Base-by-base conservation (phyloP, 2,888 invertebrate genomes). In the Exocentrus adspersus region DNA sequence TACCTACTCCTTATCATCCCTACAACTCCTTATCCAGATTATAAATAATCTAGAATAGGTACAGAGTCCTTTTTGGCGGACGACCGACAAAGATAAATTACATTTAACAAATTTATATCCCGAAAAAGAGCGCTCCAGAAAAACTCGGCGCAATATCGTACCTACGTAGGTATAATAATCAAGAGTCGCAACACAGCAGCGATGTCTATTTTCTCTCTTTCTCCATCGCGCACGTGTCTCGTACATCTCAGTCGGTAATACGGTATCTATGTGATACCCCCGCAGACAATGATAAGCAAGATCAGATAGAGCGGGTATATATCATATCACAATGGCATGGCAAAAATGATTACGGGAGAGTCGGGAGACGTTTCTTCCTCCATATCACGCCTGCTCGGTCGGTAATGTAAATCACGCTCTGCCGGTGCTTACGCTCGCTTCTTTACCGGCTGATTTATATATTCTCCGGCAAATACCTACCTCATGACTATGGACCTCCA, bases 291-390 rank as follows among this genome's bases (percentile, higher is more conserved):
- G 77, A 77, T 77, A 77, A 76, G 75, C 70, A 56, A 66, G 63
- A 77, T 77, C 77, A 76, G 77, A 77, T 77, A 76, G 64, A 64
- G 67, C 69, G 64, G 72, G 73, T 73, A 79, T 81, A 81, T 80
- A 81, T 81, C 81, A 81, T 78, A 80, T 79, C 80, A 81, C 81
- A 81, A 81, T 80, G 79, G 80, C 80, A 78, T 78, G 77, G 79
- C 81, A 80, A 81, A 82, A 82, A 81, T 82, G 82, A 82, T 82
- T 82, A 82, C 80, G 46, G 17, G 57, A 57, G 57, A 57, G 81
- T 81, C 80, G 46, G 17, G 57, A 57, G 57, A 57, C 57, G 81
- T 81, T 82, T 81, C 81, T 82, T 81, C 81, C 81, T 80, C n/a
- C n/a, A 79, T 78, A 79, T 78, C 76, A 76, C 77, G 75, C 76